Evolutionary conservation across 2,113 vertebrate species (phyloP).

Genomic region (Scartelaos histophorus): DNA sequence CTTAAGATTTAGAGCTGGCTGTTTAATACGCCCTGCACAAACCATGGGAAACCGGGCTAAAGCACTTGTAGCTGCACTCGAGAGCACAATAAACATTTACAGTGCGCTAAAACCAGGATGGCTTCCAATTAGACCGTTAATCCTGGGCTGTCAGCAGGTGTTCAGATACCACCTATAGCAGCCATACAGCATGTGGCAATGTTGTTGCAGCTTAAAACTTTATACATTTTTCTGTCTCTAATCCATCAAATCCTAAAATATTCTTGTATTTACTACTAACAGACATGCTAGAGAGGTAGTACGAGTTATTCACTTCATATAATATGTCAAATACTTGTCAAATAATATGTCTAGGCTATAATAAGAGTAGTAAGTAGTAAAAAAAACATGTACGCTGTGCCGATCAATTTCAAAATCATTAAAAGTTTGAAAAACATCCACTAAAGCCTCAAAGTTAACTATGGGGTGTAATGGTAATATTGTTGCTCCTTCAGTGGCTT

Average conservation of each 20-base stretch:
- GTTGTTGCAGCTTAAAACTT: background rate
- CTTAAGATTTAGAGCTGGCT: background rate
- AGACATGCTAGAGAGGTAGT: no score
- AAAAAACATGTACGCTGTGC: background rate
- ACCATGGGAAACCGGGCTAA: conserved; percentile 22
- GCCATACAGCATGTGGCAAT: background rate
- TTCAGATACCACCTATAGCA: background rate
- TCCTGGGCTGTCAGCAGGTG: conserved; percentile 16
- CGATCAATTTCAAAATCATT: background rate
- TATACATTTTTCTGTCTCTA: background rate
- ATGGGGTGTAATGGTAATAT: background rate
- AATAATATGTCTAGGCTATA: no score
- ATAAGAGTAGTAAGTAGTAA: no score
- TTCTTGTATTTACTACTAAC: background rate
- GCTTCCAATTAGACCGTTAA: conserved; percentile 21
- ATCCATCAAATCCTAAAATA: background rate
- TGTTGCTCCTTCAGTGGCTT: background rate
- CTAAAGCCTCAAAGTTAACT: background rate
- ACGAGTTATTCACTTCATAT: no score
- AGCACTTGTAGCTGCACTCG: conserved; percentile 27
- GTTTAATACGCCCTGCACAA: conserved; percentile 16
- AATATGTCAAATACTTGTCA: no score
- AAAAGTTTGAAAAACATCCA: background rate
- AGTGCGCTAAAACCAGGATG: conserved; percentile 20
- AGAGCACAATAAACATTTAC: conserved; percentile 45